A percentile compares a stretch with the other conserved stretches of the same genome.
phyloP scores from a whole-genome alignment of 2,888 invertebrate genomes.

The Eutolmus rufibarbis region DNA sequence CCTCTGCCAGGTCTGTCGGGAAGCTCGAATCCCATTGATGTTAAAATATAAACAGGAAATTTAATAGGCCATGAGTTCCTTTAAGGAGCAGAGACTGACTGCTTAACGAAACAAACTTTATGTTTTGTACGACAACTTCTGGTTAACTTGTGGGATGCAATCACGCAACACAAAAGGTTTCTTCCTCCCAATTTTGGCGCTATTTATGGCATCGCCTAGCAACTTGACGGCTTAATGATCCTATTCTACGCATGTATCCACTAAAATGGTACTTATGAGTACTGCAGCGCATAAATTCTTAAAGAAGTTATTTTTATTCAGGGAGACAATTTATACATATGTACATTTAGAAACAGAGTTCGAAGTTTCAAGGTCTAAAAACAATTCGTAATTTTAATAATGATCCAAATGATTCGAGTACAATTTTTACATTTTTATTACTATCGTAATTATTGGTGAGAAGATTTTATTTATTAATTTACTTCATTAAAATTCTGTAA shows the following conservation, averaged over 20 bases:
- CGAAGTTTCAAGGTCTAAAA: too few species aligned
- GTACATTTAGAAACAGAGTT: too few species aligned
- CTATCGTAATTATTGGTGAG: not conserved
- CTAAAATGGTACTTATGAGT: not conserved
- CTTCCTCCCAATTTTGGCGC: not conserved
- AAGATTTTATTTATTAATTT: not conserved
- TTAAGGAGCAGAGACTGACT: not conserved
- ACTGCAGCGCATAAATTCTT: not conserved
- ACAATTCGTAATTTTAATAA: too few species aligned
- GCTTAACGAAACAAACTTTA: not conserved
- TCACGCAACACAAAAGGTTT: not conserved
- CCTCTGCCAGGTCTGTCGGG: not conserved
- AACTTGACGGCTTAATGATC: not conserved
- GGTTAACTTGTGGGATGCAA: not conserved
- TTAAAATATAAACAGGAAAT: slow-evolving; percentile 20
- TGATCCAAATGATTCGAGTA: not conserved
- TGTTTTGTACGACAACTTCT: not conserved
- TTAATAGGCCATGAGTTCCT: not conserved
- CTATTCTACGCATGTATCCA: not conserved
- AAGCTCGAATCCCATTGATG: not conserved
- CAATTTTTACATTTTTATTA: not conserved
- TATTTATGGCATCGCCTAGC: not conserved
- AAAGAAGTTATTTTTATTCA: not conserved
- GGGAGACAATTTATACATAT: too few species aligned
- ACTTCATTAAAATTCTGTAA: not conserved